Evolutionary conservation across 2,797 vertebrate species (phyloP).

Genomic region (Neosilurus hyrtlii): DNA sequence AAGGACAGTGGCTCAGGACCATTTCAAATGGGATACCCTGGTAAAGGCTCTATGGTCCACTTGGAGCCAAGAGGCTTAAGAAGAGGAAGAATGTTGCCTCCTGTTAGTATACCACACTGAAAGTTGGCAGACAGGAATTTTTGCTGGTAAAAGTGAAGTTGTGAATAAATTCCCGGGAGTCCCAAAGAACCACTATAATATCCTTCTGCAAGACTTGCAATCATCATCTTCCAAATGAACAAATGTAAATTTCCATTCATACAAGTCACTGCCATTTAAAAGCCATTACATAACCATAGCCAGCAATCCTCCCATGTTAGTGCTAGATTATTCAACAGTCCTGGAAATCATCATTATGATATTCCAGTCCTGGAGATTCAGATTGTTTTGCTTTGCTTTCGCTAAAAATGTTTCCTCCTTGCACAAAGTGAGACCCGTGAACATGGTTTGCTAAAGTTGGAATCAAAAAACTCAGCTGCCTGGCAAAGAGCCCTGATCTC

Average conservation of each 20-base stretch:
- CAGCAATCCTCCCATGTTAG: background rate
- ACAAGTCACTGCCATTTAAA: background rate
- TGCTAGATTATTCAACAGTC: background rate
- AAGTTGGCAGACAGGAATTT: background rate
- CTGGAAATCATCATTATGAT: background rate
- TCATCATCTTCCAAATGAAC: background rate
- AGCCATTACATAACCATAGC: background rate
- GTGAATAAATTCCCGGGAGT: background rate
- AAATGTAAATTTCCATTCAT: background rate
- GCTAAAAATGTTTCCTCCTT: background rate
- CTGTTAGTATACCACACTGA: background rate
- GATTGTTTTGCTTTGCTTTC: background rate
- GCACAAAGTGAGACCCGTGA: background rate
- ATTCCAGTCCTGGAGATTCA: background rate
- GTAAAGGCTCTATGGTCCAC: too few relatives aligned
- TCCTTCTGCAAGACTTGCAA: background rate
- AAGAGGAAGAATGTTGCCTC: too few relatives aligned
- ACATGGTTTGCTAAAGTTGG: too few relatives aligned
- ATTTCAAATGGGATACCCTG: too few relatives aligned
- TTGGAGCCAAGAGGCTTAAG: too few relatives aligned
- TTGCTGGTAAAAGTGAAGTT: background rate
- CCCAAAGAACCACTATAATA: background rate
- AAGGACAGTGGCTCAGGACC: too few relatives aligned
- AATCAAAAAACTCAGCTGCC: too few relatives aligned
- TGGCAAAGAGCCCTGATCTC: background rate